These are phyloP conservation scores for Typhlomys cinereus DNA, from an alignment of 2,113 vertebrate genomes.

Conservation along the genomic window DNA sequence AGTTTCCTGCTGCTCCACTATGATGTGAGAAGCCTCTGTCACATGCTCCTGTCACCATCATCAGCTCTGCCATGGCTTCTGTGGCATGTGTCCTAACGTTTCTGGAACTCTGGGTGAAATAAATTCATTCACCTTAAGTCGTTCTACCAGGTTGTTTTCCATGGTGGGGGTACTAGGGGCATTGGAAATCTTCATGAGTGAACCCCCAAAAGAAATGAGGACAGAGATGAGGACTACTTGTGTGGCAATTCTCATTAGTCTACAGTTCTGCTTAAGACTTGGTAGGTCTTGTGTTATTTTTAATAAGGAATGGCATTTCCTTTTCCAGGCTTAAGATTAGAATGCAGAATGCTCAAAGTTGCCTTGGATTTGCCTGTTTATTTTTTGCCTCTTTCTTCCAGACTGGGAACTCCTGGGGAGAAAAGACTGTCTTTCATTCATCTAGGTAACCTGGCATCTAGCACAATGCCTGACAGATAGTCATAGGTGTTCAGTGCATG, in stretches of 20 bases:
- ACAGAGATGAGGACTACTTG: neutral
- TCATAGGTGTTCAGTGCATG: neutral
- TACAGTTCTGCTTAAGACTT: neutral
- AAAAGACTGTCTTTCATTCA: neutral
- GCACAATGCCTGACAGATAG: neutral
- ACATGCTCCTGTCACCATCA: neutral
- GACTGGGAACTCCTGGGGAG: neutral
- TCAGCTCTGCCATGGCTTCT: neutral
- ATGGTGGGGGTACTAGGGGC: neutral
- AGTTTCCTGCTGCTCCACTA: neutral
- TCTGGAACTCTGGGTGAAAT: neutral
- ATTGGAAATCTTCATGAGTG: neutral
- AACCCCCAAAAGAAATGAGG: neutral
- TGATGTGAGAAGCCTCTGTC: neutral
- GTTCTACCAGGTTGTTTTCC: neutral
- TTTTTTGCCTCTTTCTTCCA: slow-evolving; percentile 17
- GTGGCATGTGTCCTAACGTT: no score
- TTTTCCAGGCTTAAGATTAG: slow-evolving; percentile 20
- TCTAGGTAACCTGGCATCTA: neutral
- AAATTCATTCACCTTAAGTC: neutral
- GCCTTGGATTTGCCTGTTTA: slow-evolving; percentile 15
- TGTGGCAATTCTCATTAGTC: neutral
- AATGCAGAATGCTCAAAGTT: neutral
- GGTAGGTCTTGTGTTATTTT: slow-evolving; percentile 17
- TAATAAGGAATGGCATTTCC: slow-evolving; percentile 12